Evolutionary conservation across 37 sponge, comb jelly and placozoan species (phyloP), one percentile per base, ranked within the genome.

Genomic region (Oopsacas minuta): DNA sequence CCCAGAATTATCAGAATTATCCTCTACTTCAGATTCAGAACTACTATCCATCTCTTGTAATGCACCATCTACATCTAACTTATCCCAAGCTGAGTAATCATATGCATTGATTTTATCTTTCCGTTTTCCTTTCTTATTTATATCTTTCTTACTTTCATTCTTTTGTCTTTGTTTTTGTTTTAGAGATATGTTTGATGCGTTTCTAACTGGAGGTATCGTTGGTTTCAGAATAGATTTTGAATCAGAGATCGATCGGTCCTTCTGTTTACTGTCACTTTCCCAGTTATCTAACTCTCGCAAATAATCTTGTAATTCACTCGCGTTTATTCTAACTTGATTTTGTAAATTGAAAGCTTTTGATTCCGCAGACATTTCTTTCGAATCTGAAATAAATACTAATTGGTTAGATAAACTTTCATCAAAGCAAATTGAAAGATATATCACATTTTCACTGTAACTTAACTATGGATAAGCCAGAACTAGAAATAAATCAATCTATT

Each of bases 31-130:
- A 34, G 28, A 61, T 34, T 61, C 75, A 61, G 75, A 61, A 61
- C 75, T 61, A 5, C 32, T 25, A 17, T 46, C 51, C 17, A 61
- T 61, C 75, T 61, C 75, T 61, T 61, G 22, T 34, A n/a, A 36
- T 1, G n/a, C 37, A 81, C 90, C 84, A 36, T 93, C 99, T 87
- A 99, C 99, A 90, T 95, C 94, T 90, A 93, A 91, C 75, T 95
- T 93, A 87, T 95, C 95, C 99, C 99, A 99, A 10, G 92, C 87
- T 46, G 85, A 83, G 85, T 93, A 99, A 82, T 99, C 99, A 85
- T 88, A 92, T 25, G 94, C 91, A n/a, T 37, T 88, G 35, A 99
- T 99, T 35, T 90, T 87, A 15, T 42, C 69, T 22, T 12, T 12
- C 7, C 84, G 36, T 82, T 91, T 81, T n/a, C 52, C 39, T 28